Conservation (phyloP, 64 coral and sea anemone species). For the Montipora foliosa region DNA sequence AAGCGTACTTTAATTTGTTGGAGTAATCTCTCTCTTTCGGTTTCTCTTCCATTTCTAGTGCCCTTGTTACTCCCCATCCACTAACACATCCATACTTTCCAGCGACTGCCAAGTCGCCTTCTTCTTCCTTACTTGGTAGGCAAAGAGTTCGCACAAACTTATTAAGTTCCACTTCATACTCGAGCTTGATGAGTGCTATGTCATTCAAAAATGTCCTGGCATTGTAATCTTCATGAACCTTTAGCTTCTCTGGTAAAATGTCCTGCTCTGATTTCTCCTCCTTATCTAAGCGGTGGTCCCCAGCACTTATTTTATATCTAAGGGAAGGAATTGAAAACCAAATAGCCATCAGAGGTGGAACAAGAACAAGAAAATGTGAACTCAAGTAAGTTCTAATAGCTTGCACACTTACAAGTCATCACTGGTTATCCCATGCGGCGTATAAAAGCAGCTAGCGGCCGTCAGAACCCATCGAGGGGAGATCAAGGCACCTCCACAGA, state of each 20-base stretch:
- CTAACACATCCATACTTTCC: slow-evolving; percentile 2
- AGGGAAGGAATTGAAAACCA: background rate
- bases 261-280: slow-evolving; percentile 30
- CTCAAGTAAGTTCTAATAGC: too few species aligned
- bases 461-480: slow-evolving; percentile 74
- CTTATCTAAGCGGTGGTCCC: slow-evolving; percentile 29
- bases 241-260: background rate
- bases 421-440: too few species aligned
- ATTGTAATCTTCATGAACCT: slow-evolving; percentile 31
- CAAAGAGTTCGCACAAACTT: slow-evolving; percentile 63
- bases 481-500: slow-evolving; percentile 83
- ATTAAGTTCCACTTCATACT: slow-evolving; percentile 8
- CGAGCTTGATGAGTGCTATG: slow-evolving; percentile 64
- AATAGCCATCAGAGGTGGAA: background rate
- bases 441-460: slow-evolving; percentile 33
- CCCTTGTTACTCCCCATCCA: slow-evolving; percentile 60
- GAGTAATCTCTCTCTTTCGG: background rate
- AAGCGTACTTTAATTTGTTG: background rate
- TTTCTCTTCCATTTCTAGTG: background rate
- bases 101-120: slow-evolving; percentile 41
- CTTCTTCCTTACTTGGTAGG: slow-evolving; percentile 17
- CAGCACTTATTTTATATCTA: slow-evolving; percentile 19
- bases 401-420: too few species aligned
- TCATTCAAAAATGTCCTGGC: background rate
- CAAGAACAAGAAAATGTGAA: too few species aligned